These are phyloP conservation scores for Crematogaster levior DNA, from an alignment of 2,888 invertebrate genomes.

Conservation along the genomic window DNA sequence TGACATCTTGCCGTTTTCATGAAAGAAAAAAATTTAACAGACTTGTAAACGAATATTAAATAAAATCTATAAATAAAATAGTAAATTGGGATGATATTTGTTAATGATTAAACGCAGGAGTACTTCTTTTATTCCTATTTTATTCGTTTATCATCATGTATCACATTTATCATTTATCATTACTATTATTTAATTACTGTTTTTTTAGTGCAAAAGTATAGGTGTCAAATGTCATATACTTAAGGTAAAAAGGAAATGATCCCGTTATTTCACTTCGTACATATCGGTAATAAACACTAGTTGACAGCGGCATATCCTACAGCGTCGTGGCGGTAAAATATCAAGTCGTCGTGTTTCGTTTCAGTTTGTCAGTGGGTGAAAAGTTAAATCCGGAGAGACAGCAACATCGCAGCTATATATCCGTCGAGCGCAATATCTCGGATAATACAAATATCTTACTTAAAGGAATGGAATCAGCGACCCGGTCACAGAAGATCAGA, in stretches of 20 bases:
- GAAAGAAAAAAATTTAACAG: not conserved
- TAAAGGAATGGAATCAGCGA: conserved; percentile 45
- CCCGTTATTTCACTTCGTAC: not conserved
- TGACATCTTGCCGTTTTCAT: not conserved
- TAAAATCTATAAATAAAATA: not conserved
- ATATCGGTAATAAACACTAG: conserved; percentile 29
- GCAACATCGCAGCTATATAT: conserved; percentile 22
- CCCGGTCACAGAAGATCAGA: conserved; percentile 55
- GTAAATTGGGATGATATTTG: not conserved
- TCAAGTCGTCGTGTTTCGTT: conserved; percentile 46
- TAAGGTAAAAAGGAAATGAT: not conserved
- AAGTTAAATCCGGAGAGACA: conserved; percentile 53
- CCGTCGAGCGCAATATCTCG: conserved; percentile 34
- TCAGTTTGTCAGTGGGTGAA: conserved; percentile 36
- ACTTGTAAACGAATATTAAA: not conserved
- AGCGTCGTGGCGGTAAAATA: conserved; percentile 27
- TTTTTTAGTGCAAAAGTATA: not conserved
- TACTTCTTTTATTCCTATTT: not conserved
- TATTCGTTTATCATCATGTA: not conserved
- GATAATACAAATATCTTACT: conserved; percentile 60
- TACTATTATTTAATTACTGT: not conserved
- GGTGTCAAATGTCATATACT: not conserved
- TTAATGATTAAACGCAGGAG: not conserved
- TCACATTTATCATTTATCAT: too few species aligned
- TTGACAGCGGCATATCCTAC: conserved; percentile 11